Evolutionary conservation across 2,888 invertebrate genomes (phyloP).

Genomic region (Hypena proboscidalis): DNA sequence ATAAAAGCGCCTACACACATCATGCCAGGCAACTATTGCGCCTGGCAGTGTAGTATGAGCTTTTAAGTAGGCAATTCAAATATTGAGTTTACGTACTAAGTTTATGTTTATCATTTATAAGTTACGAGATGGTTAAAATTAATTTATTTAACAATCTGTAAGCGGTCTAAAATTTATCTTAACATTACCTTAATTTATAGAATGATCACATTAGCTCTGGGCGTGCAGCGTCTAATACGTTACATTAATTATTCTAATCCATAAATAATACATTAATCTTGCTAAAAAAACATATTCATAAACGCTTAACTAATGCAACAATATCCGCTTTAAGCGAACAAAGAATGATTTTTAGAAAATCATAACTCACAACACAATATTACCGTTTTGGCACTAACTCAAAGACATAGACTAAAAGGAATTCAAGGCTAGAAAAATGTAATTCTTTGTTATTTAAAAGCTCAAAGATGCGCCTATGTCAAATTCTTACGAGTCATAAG

Average conservation of each 20-base stretch:
- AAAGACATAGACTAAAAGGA: slow-evolving; percentile 53
- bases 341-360: slow-evolving; percentile 53
- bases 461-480: slow-evolving; percentile 16
- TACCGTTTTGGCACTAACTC: slow-evolving; percentile 67
- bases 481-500: slow-evolving; percentile 19
- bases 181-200: slow-evolving; percentile 50
- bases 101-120: slow-evolving; percentile 29
- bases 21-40: too few species aligned
- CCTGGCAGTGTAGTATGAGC: too few species aligned
- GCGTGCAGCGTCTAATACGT: slow-evolving; percentile 61
- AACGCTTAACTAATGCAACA: slow-evolving; percentile 60
- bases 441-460: slow-evolving; percentile 3
- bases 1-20: too few species aligned
- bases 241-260: slow-evolving; percentile 57
- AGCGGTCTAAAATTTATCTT: slow-evolving; percentile 28
- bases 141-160: slow-evolving; percentile 31
- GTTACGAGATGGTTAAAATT: slow-evolving; percentile 22
- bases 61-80: neutral
- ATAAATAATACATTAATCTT: slow-evolving; percentile 66
- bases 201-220: slow-evolving; percentile 74
- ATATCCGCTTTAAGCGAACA: slow-evolving; percentile 69
- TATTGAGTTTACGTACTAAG: slow-evolving; percentile 29
- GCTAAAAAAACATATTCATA: slow-evolving; percentile 47
- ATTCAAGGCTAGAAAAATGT: slow-evolving; percentile 12
- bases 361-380: slow-evolving; percentile 63